phyloP scores from a whole-genome alignment of 1,140 invertebrate species.

The Drosophila tristis region DNA sequence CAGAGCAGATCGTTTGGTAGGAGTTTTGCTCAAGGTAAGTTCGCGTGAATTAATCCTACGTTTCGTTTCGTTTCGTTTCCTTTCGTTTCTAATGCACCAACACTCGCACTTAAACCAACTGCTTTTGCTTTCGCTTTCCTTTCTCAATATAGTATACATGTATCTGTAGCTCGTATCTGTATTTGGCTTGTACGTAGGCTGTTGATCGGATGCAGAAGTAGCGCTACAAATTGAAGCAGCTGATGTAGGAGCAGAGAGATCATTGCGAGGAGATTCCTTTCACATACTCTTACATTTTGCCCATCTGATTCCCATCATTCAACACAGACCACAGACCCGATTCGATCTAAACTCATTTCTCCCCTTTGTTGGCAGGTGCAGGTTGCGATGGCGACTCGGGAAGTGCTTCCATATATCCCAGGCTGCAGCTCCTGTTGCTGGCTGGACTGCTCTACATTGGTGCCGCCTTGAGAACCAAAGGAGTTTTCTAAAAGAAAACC shows the following conservation, averaged over 20 bases:
- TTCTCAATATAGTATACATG: neutral
- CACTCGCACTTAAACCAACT: slow-evolving; percentile 63
- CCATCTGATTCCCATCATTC: slow-evolving; percentile 16
- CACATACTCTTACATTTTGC: slow-evolving; percentile 41
- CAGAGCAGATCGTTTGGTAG: slow-evolving; percentile 65
- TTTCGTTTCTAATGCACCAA: slow-evolving; percentile 62
- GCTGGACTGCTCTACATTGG: slow-evolving; percentile 57
- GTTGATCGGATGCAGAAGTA: neutral
- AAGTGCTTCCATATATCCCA: slow-evolving; percentile 68
- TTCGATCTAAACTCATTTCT: slow-evolving; percentile 14
- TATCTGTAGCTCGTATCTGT: slow-evolving; percentile 4
- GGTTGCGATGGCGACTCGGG: slow-evolving; percentile 57
- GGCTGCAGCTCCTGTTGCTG: slow-evolving; percentile 49
- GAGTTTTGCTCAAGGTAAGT: slow-evolving; percentile 75
- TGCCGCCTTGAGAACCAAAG: slow-evolving; percentile 46
- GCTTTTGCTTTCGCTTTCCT: slow-evolving; percentile 38
- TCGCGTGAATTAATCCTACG: slow-evolving; percentile 53
- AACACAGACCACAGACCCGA: neutral
- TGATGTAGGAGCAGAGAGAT: slow-evolving; percentile 12
- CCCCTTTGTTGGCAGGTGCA: slow-evolving; percentile 36
- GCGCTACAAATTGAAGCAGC: slow-evolving; percentile 12
- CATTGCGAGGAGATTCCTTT: slow-evolving; percentile 11
- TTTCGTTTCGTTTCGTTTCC: slow-evolving; percentile 31
- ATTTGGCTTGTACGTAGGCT: slow-evolving; percentile 27
- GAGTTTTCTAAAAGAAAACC: slow-evolving; percentile 77